Percentiles rank a stretch among this genome's conserved stretches.
Conservation (phyloP, 2,888 invertebrate species). For the Microplitis deprimator region DNA sequence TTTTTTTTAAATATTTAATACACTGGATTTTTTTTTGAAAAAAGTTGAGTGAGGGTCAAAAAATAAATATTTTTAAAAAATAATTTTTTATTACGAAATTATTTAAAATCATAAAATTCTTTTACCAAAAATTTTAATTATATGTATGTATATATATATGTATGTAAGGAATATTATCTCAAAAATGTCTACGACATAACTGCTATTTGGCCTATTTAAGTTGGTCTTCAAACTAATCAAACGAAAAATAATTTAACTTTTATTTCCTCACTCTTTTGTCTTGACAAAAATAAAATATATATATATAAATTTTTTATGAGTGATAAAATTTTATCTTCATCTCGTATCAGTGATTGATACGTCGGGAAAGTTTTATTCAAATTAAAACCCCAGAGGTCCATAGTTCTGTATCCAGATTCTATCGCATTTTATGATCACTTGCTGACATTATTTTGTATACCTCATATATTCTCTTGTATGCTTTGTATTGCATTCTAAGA, state of each 20-base stretch:
- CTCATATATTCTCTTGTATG: background rate
- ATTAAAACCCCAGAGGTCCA: constrained; percentile 4
- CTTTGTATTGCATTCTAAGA: background rate
- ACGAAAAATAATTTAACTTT: background rate
- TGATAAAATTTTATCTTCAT: constrained; percentile 15
- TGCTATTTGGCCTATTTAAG: background rate
- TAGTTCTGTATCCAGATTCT: background rate
- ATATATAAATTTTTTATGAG: constrained; percentile 12
- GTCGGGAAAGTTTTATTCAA: background rate
- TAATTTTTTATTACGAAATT: no score
- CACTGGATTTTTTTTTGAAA: no score
- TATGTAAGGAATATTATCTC: background rate
- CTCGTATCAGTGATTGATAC: background rate
- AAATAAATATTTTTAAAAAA: no score
- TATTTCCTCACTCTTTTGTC: background rate
- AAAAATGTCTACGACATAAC: background rate
- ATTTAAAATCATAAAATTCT: no score
- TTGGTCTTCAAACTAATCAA: background rate
- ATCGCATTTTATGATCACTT: background rate
- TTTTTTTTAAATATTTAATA: no score
- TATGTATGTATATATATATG: no score
- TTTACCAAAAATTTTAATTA: no score
- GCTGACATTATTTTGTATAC: background rate
- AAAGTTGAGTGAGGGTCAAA: no score
- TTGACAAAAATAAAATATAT: background rate